phyloP scores from a whole-genome alignment of 2,113 vertebrate genomes.

The Colistium nudipinnis region DNA sequence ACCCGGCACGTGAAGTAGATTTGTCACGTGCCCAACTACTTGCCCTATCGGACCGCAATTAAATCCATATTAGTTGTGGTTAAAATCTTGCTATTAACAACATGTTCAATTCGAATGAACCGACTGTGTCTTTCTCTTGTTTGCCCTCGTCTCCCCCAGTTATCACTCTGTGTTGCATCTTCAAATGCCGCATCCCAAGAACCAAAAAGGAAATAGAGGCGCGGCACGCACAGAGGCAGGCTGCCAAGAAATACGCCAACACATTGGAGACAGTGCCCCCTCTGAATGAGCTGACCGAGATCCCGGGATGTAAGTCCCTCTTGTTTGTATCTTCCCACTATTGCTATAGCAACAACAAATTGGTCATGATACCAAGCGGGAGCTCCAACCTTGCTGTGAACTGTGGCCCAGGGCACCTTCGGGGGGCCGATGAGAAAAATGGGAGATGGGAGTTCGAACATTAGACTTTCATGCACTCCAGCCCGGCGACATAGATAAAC shows the following conservation, averaged over 20 bases:
- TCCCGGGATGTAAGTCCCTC: constrained; percentile 86
- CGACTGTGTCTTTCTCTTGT: background rate
- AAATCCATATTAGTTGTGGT: background rate
- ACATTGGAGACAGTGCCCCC: constrained; percentile 94
- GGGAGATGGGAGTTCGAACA: background rate
- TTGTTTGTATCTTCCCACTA: background rate
- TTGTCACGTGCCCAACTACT: too few species aligned
- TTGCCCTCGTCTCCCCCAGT: constrained; percentile 77
- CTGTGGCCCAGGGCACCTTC: too few species aligned
- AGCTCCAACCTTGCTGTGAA: background rate
- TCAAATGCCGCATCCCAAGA: constrained; percentile 96
- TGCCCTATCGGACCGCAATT: too few species aligned
- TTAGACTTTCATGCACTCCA: background rate
- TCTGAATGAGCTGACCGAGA: constrained; percentile 89
- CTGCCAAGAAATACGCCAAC: constrained; percentile 93
- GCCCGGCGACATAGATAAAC: background rate
- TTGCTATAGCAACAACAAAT: background rate
- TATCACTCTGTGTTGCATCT: constrained; percentile 95
- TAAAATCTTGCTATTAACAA: background rate
- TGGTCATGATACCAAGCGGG: background rate
- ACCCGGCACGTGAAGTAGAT: too few species aligned
- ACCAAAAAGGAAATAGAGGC: constrained; percentile 98
- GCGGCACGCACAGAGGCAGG: constrained; percentile 87
- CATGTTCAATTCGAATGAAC: background rate
- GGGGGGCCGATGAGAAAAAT: too few species aligned